Percentiles rank a stretch among this genome's conserved stretches.
phyloP scores from a whole-genome alignment of 1,140 invertebrate species.

The Drosophila tristis region DNA sequence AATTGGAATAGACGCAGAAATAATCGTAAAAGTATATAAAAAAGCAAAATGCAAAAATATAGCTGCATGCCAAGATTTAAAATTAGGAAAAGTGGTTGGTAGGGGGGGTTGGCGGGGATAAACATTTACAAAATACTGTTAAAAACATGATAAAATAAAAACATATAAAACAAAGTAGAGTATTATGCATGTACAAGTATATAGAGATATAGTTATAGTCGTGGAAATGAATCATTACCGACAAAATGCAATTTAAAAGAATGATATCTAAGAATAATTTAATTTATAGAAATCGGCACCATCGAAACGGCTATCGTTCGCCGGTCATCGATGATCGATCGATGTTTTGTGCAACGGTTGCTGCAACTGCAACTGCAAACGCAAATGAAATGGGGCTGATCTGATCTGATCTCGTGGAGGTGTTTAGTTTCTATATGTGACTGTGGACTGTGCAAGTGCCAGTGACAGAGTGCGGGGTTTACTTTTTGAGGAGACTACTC shows the following conservation, averaged over 20 bases:
- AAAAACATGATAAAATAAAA: constrained; percentile 38
- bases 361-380: constrained; percentile 62
- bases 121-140: constrained; percentile 62
- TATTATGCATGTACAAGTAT: constrained; percentile 33
- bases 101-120: constrained; percentile 4
- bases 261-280: constrained; percentile 57
- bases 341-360: constrained; percentile 41
- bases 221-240: constrained; percentile 4
- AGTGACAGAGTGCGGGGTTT: constrained; percentile 14
- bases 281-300: constrained; percentile 31
- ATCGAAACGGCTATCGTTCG: constrained; percentile 28
- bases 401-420: constrained; percentile 40
- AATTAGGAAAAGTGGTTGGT: constrained; percentile 17
- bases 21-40: constrained; percentile 35
- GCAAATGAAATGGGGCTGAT: constrained; percentile 63
- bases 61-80: constrained; percentile 37
- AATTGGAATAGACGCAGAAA: constrained; percentile 17
- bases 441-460: constrained; percentile 18
- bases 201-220: constrained; percentile 24
- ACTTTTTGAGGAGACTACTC: constrained; percentile 77
- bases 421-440: constrained; percentile 13
- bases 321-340: constrained; percentile 6
- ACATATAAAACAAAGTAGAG: constrained; percentile 51
- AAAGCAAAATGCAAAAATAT: constrained; percentile 53
- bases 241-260: constrained; percentile 69